Evolutionary conservation across 2,797 vertebrate species (phyloP).

Genomic region (Enteromius viviparus): DNA sequence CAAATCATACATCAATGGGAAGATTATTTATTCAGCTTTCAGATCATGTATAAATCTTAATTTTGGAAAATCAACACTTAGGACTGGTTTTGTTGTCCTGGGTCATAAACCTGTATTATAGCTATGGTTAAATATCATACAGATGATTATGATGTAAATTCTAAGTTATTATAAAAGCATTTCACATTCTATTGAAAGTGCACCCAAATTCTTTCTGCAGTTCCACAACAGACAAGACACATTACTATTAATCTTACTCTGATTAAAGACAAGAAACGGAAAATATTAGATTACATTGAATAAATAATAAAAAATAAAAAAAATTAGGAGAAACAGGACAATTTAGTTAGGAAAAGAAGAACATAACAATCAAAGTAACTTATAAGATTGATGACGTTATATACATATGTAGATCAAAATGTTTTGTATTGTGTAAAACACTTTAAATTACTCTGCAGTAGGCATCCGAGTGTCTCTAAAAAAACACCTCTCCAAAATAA

Average conservation of each 20-base stretch:
- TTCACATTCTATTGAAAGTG: neutral
- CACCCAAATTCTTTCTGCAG: neutral
- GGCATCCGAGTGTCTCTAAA: neutral
- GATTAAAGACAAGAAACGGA: neutral
- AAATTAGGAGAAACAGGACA: neutral
- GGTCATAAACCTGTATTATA: neutral
- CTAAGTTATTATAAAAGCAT: neutral
- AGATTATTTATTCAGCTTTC: too few species aligned
- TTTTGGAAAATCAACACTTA: too few species aligned
- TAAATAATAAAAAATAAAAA: neutral
- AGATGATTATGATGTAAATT: neutral
- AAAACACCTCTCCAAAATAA: conserved; percentile 8
- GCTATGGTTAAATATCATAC: neutral
- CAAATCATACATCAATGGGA: too few species aligned
- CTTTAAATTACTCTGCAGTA: neutral
- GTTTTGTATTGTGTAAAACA: neutral
- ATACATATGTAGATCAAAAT: neutral
- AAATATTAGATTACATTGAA: neutral
- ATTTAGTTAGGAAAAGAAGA: neutral
- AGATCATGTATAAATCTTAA: too few species aligned
- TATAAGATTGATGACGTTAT: neutral
- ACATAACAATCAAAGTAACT: neutral
- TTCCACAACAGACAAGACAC: neutral
- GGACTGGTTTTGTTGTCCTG: too few species aligned
- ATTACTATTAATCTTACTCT: neutral